A percentile compares a stretch with the other conserved stretches of the same genome.
Conservation (phyloP, 1,140 invertebrate species). For the Listronotus bonariensis region DNA sequence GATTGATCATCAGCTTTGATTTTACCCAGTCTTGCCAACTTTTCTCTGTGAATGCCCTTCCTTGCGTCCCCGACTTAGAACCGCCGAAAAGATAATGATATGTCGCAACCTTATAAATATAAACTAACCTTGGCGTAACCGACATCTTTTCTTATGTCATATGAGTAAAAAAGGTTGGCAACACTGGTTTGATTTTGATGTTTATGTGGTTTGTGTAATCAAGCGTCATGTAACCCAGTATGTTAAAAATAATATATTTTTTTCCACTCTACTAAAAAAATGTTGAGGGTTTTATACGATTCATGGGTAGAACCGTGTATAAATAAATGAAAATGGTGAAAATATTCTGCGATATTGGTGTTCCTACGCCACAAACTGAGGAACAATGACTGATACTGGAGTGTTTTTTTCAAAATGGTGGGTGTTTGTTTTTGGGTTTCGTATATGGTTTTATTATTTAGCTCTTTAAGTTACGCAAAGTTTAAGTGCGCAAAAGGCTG, state of each 20-base stretch:
- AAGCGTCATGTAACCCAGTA: constrained; percentile 34
- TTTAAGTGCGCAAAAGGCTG: constrained; percentile 62
- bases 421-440: constrained; percentile 52
- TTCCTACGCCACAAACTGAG: constrained; percentile 35
- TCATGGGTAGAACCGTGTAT: background rate
- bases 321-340: constrained; percentile 19
- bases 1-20: too few relatives aligned
- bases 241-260: constrained; percentile 33
- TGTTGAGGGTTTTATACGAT: constrained; percentile 9
- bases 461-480: constrained; percentile 51
- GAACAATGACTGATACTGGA: constrained; percentile 50
- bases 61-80: too few relatives aligned
- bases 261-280: constrained; percentile 17
- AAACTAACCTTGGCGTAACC: too few relatives aligned
- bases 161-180: too few relatives aligned
- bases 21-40: too few relatives aligned
- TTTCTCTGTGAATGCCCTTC: too few relatives aligned
- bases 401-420: constrained; percentile 53
- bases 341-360: constrained; percentile 8
- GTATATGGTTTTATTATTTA: constrained; percentile 45
- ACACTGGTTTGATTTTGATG: too few relatives aligned
- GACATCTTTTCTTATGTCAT: too few relatives aligned
- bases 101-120: too few relatives aligned
- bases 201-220: background rate
- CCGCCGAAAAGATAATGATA: too few relatives aligned